Evolutionary conservation across 2,888 invertebrate genomes (phyloP).

Genomic region (Gymnocheta viridis): DNA sequence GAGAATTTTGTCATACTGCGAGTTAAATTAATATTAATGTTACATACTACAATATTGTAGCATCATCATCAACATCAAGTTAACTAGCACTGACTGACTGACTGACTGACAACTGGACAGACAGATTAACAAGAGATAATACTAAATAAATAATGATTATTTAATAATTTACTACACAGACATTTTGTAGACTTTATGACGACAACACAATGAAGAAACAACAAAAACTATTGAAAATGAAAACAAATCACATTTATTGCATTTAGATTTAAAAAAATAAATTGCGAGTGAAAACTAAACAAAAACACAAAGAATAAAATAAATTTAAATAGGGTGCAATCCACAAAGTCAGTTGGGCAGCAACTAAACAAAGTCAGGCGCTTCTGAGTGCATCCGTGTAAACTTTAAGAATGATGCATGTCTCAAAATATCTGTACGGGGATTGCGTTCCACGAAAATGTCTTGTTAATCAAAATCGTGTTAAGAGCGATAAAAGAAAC

Average conservation of each 20-base stretch:
- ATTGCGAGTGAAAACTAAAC: neutral
- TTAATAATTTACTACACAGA: conserved; percentile 68
- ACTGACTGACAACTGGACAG: neutral
- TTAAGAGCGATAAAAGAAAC: too few relatives aligned
- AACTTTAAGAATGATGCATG: neutral
- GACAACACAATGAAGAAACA: conserved; percentile 41
- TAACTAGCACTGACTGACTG: conserved; percentile 2
- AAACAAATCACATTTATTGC: conserved; percentile 28
- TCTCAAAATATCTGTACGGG: too few relatives aligned
- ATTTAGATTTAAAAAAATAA: neutral
- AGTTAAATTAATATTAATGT: neutral
- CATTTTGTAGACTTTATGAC: conserved; percentile 67
- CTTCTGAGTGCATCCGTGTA: neutral
- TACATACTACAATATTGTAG: conserved; percentile 5
- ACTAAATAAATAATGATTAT: conserved; percentile 65
- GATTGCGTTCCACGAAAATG: too few relatives aligned
- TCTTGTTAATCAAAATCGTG: too few relatives aligned
- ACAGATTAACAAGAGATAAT: conserved; percentile 30
- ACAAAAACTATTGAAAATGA: conserved; percentile 33
- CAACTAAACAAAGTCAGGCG: neutral
- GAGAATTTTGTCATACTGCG: conserved; percentile 10
- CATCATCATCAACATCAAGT: conserved; percentile 17
- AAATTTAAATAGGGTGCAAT: neutral
- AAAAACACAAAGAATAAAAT: neutral
- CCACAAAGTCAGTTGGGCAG: neutral